A percentile compares a stretch with the other conserved stretches of the same genome.
Evolutionary conservation across 2,797 vertebrate species (phyloP).

Genomic region (Coluber constrictor): DNA sequence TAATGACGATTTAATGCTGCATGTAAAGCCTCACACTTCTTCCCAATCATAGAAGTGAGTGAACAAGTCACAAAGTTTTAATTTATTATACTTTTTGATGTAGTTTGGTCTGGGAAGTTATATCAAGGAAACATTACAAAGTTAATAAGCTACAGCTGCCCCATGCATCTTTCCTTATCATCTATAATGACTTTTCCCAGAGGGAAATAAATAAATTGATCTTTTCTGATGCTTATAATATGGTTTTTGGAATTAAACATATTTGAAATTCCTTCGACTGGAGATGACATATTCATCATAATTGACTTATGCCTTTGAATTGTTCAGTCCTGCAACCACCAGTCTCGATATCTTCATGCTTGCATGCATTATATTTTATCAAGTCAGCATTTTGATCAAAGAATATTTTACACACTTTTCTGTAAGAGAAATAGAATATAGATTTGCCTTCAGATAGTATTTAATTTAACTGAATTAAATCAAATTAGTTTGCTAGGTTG

Average conservation of each 20-base stretch:
- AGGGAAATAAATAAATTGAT: neutral
- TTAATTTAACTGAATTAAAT: neutral
- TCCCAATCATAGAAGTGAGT: neutral
- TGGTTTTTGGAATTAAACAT: neutral
- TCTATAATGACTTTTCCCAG: neutral
- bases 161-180: neutral
- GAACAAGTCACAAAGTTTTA: neutral
- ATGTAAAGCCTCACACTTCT: neutral
- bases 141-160: neutral
- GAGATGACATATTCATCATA: neutral
- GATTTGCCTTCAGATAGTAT: neutral
- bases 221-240: neutral
- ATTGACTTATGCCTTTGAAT: neutral
- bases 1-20: neutral
- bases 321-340: neutral
- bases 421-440: neutral
- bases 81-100: neutral
- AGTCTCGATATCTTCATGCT: neutral
- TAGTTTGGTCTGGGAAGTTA: neutral
- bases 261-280: neutral
- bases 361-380: neutral
- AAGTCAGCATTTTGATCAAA: neutral
- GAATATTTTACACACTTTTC: neutral
- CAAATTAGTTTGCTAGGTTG: neutral
- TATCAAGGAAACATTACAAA: neutral